A percentile compares a stretch with the other conserved stretches of the same genome.
phyloP scores from a whole-genome alignment of 2,113 vertebrate species.

The Hyperoodon ampullatus region DNA sequence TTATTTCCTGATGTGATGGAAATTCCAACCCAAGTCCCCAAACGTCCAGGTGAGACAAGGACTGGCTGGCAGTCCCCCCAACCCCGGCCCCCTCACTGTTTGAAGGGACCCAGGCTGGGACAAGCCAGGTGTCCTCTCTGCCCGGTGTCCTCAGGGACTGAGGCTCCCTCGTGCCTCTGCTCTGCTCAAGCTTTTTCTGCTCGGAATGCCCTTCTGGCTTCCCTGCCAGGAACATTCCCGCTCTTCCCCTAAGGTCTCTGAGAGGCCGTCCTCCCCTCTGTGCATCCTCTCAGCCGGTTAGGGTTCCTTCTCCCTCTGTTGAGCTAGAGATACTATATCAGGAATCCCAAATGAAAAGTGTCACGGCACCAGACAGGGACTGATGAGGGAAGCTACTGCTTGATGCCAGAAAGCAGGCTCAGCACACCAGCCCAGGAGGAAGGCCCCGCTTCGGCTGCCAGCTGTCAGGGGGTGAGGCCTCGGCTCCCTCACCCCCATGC shows the following conservation, averaged over 20 bases:
- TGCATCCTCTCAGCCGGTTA: neutral
- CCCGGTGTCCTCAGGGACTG: rapidly evolving
- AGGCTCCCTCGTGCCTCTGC: neutral
- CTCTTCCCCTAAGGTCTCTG: neutral
- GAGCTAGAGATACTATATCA: neutral
- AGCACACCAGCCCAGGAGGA: neutral
- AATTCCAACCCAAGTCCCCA: neutral
- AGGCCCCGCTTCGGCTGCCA: neutral
- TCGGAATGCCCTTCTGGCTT: rapidly evolving
- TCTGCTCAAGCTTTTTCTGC: neutral
- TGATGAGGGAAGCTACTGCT: neutral
- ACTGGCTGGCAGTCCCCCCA: neutral
- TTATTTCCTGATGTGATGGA: neutral
- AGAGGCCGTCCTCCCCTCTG: neutral
- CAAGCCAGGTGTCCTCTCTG: neutral
- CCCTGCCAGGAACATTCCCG: no score
- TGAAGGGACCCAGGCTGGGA: neutral
- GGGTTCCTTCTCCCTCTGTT: neutral
- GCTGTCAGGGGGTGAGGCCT: neutral
- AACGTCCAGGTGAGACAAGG: neutral
- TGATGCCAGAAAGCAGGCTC: neutral
- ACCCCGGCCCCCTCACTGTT: rapidly evolving
- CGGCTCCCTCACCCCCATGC: no score
- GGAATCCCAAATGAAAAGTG: neutral
- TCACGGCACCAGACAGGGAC: neutral